phyloP scores from a whole-genome alignment of 2,797 vertebrate genomes.

The Orestias chungarensis region DNA sequence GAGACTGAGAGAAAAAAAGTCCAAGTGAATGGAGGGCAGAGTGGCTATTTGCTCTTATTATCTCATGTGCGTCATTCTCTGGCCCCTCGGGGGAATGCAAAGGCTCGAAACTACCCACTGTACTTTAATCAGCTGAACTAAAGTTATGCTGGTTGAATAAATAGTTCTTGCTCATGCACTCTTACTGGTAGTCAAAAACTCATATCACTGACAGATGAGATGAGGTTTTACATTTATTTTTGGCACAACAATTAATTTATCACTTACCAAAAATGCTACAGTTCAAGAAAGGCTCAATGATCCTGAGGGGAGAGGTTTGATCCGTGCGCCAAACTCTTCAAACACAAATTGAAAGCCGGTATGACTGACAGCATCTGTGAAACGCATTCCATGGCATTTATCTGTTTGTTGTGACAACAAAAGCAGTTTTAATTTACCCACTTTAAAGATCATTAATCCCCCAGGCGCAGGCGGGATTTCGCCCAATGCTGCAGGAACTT shows the following conservation, averaged over 20 bases:
- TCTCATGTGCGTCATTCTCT: conserved; percentile 60
- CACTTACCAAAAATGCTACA: background rate
- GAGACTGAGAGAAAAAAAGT: conserved; percentile 20
- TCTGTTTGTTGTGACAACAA: background rate
- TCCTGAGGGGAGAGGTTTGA: background rate
- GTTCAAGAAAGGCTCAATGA: background rate
- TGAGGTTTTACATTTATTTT: background rate
- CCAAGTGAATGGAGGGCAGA: conserved; percentile 41
- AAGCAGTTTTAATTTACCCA: background rate
- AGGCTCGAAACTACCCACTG: conserved; percentile 63
- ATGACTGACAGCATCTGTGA: background rate
- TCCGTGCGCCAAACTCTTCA: background rate
- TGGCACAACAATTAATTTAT: background rate
- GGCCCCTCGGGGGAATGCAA: conserved; percentile 54
- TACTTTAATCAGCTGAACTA: conserved; percentile 34
- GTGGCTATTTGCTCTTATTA: conserved; percentile 60
- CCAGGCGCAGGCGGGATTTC: background rate
- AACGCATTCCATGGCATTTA: background rate
- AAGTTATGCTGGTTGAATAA: conserved; percentile 27
- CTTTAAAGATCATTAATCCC: background rate
- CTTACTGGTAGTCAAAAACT: conserved; percentile 13
- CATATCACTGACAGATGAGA: background rate
- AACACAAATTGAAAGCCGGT: background rate
- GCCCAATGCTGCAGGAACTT: background rate
- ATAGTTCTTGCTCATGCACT: conserved; percentile 53